These are phyloP conservation scores for Julus scanicus DNA, from an alignment of 2,888 invertebrate genomes.

Conservation along the genomic window DNA sequence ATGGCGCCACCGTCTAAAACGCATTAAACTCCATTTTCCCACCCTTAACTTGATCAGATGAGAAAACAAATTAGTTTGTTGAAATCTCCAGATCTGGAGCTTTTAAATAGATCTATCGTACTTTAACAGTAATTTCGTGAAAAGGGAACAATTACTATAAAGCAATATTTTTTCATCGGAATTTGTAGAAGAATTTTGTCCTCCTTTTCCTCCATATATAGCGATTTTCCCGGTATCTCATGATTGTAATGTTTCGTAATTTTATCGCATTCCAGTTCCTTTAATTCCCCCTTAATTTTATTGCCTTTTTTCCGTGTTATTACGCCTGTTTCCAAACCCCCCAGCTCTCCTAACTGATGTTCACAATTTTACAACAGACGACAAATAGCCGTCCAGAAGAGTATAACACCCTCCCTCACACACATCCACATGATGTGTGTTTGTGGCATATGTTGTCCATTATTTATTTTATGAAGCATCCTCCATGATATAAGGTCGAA, in stretches of 20 bases:
- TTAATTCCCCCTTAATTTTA: background rate
- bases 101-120: background rate
- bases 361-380: conserved; percentile 21
- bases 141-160: background rate
- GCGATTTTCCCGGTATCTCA: background rate
- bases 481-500: background rate
- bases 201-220: background rate
- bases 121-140: background rate
- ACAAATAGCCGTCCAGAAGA: background rate
- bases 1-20: background rate
- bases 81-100: background rate
- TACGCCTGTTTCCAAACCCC: background rate
- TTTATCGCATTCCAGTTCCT: background rate
- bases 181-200: background rate
- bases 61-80: background rate
- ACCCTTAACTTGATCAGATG: background rate
- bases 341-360: background rate
- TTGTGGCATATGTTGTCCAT: conserved; percentile 4
- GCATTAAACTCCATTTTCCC: background rate
- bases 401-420: background rate
- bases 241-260: conserved; percentile 38
- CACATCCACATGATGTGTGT: no score
- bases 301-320: background rate
- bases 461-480: conserved; percentile 39
- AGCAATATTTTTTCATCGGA: conserved; percentile 39